Evolutionary conservation across 2,888 invertebrate species (phyloP).

Genomic region (Pseudococcus jackbeardsleyi): DNA sequence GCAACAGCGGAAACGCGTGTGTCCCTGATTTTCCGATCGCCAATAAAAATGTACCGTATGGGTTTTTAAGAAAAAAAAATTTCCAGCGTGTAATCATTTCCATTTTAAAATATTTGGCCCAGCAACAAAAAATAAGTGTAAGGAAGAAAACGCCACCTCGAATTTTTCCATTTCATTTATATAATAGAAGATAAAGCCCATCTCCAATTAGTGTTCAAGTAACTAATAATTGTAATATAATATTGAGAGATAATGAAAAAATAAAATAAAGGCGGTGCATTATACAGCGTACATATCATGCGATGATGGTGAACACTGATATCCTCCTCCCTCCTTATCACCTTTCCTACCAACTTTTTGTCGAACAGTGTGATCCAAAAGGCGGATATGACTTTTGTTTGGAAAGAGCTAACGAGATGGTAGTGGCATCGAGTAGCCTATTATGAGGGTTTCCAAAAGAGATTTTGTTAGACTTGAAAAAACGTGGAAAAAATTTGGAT

Average conservation of each 20-base stretch:
- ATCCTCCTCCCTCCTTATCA: neutral
- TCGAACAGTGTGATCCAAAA: too few relatives aligned
- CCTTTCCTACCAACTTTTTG: neutral
- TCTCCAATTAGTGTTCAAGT: conserved; percentile 62
- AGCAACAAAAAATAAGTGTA: conserved; percentile 59
- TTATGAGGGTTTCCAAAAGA: too few relatives aligned
- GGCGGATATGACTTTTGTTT: too few relatives aligned
- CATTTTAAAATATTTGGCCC: conserved; percentile 49
- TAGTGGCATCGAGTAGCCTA: too few relatives aligned
- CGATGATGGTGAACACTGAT: conserved; percentile 30
- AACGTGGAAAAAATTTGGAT: too few relatives aligned
- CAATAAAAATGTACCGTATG: neutral
- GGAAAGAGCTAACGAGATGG: too few relatives aligned
- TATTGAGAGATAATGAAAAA: conserved; percentile 17
- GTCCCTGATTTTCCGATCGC: neutral
- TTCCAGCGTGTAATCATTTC: neutral
- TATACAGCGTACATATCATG: conserved; percentile 61
- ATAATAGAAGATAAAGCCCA: conserved; percentile 61
- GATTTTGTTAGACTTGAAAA: too few relatives aligned
- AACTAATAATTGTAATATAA: conserved; percentile 58
- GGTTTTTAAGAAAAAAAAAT: neutral
- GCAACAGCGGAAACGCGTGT: conserved; percentile 7
- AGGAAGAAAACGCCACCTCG: conserved; percentile 65
- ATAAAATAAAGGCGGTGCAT: conserved; percentile 61
- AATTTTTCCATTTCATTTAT: conserved; percentile 50